Evolutionary conservation across 2,888 invertebrate species (phyloP).

Genomic region (Cyrtodaria siliqua): DNA sequence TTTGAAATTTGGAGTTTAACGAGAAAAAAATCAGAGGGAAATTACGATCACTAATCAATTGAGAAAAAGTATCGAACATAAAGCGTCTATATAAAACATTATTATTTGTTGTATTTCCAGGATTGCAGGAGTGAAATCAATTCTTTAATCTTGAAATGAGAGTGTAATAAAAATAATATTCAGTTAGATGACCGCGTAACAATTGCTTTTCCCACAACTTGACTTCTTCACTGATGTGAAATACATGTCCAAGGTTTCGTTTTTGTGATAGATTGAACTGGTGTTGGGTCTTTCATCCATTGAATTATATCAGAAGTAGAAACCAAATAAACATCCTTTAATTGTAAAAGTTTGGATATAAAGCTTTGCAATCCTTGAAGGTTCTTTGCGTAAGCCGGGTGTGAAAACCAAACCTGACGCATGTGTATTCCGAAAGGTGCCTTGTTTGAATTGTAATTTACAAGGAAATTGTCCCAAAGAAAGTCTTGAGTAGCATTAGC

Average conservation of each 20-base stretch:
- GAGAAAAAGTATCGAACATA: too few relatives aligned
- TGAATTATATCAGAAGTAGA: slow-evolving; percentile 69
- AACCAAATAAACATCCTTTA: slow-evolving; percentile 74
- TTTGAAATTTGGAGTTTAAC: too few relatives aligned
- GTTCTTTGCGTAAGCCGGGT: slow-evolving; percentile 64
- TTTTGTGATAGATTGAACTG: slow-evolving; percentile 55
- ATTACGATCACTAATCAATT: too few relatives aligned
- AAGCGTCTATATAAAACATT: too few relatives aligned
- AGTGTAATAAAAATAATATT: too few relatives aligned
- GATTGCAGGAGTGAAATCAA: too few relatives aligned
- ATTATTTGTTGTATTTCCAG: too few relatives aligned
- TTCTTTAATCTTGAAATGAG: too few relatives aligned
- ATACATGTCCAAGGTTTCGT: slow-evolving; percentile 71
- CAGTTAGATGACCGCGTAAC: too few relatives aligned
- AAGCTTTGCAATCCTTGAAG: slow-evolving; percentile 70
- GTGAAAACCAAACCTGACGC: slow-evolving; percentile 92
- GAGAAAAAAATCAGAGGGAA: too few relatives aligned
- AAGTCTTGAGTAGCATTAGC: slow-evolving; percentile 84
- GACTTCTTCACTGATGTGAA: too few relatives aligned
- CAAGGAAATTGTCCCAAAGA: slow-evolving; percentile 91
- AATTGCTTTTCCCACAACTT: too few relatives aligned
- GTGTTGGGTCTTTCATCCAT: slow-evolving; percentile 75
- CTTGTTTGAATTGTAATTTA: slow-evolving; percentile 89
- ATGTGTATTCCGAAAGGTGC: slow-evolving; percentile 94
- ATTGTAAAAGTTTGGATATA: slow-evolving; percentile 58